Percentiles rank a stretch among this genome's conserved stretches.
These are phyloP conservation scores for Yoshiicerus persimilis DNA, from an alignment of 1,140 invertebrate species.

Conservation along the genomic window DNA sequence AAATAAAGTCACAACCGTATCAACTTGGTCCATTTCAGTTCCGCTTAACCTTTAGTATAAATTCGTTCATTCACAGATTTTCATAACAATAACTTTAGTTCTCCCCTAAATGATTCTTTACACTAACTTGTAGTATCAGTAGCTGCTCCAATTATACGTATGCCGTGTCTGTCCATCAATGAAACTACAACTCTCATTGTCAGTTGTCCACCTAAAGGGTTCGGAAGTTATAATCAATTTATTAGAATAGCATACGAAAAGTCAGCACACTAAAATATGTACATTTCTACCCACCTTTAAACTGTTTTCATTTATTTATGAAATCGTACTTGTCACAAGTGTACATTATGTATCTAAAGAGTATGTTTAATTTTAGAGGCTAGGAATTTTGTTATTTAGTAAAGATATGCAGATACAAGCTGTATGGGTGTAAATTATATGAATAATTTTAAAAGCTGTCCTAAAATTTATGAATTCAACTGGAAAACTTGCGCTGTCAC, in stretches of 20 bases:
- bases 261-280: too few species aligned
- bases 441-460: not conserved
- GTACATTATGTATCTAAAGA: too few species aligned
- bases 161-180: not conserved
- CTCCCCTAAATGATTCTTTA: not conserved
- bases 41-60: too few species aligned
- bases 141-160: too few species aligned
- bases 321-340: too few species aligned
- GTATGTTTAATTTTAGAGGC: too few species aligned
- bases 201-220: not conserved
- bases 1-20: not conserved
- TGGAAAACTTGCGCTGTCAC: not conserved
- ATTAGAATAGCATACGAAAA: not conserved
- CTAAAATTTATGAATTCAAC: too few species aligned
- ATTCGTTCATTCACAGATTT: not conserved
- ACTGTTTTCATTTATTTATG: too few species aligned
- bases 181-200: not conserved
- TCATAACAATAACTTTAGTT: not conserved
- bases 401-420: too few species aligned
- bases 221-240: not conserved
- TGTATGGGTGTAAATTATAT: not conserved
- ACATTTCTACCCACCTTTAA: too few species aligned
- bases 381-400: too few species aligned
- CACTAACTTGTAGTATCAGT: not conserved
- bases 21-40: too few species aligned